phyloP scores from a whole-genome alignment of 1,140 invertebrate species.

The Drosophila sproati region DNA sequence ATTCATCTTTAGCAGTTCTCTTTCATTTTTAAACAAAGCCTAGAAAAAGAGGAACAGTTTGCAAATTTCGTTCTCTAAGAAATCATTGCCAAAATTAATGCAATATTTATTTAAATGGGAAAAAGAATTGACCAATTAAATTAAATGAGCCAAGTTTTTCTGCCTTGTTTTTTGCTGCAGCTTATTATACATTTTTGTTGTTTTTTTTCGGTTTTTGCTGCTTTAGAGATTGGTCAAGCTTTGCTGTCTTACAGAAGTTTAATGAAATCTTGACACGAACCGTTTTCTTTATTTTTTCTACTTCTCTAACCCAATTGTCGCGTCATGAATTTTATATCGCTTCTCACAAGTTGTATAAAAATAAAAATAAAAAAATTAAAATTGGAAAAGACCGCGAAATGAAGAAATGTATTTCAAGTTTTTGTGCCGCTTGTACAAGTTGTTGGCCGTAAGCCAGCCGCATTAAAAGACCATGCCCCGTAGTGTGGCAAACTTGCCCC shows the following conservation, averaged over 20 bases:
- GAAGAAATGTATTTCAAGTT: constrained; percentile 44
- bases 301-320: constrained; percentile 57
- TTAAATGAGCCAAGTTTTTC: constrained; percentile 72
- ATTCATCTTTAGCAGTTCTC: too few relatives aligned
- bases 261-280: constrained; percentile 79
- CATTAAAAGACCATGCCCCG: constrained; percentile 53
- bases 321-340: constrained; percentile 79
- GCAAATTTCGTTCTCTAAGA: neutral
- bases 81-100: constrained; percentile 14
- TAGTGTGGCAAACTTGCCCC: constrained; percentile 49
- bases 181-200: neutral
- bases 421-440: constrained; percentile 62
- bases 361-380: constrained; percentile 26
- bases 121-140: constrained; percentile 76
- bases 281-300: constrained; percentile 20
- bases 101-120: constrained; percentile 75
- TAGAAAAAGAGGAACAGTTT: neutral
- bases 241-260: constrained; percentile 60
- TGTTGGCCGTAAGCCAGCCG: constrained; percentile 73
- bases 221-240: constrained; percentile 62
- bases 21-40: too few relatives aligned
- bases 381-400: constrained; percentile 18
- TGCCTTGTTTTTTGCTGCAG: constrained; percentile 29
- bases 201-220: constrained; percentile 3
- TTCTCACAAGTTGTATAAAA: constrained; percentile 63